Evolutionary conservation across 2,797 vertebrate genomes (phyloP).

Genomic region (Rhinophrynus dorsalis): DNA sequence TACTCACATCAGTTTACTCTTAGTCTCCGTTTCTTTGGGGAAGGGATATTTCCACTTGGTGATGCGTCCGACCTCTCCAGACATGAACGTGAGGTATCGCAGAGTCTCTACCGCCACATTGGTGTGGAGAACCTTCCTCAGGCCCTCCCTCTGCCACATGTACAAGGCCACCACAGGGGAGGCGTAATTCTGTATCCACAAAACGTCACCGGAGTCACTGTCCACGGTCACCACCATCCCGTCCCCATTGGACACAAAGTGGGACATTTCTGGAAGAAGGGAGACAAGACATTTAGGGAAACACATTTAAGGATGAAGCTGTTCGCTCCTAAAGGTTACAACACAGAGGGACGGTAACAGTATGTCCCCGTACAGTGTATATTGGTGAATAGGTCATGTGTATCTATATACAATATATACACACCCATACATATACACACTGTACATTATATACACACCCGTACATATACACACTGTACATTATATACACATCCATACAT

Average conservation of each 20-base stretch:
- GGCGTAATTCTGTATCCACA: slow-evolving; percentile 95
- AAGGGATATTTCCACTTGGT: slow-evolving; percentile 98
- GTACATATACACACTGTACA: no score
- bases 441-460: no score
- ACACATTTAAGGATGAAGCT: no score
- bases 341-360: no score
- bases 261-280: slow-evolving; percentile 82
- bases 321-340: no score
- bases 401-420: no score
- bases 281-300: no score
- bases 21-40: slow-evolving; percentile 89
- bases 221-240: slow-evolving; percentile 97
- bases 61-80: slow-evolving; percentile 92
- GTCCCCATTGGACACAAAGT: slow-evolving; percentile 95
- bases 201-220: slow-evolving; percentile 88
- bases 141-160: slow-evolving; percentile 92
- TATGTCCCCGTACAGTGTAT: no score
- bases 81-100: slow-evolving; percentile 96
- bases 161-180: slow-evolving; percentile 97
- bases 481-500: no score
- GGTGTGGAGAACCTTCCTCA: slow-evolving; percentile 89
- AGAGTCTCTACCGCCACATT: slow-evolving; percentile 94
- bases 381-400: no score
- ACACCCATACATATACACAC: no score
- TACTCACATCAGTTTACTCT: slow-evolving; percentile 93